A percentile compares a stretch with the other conserved stretches of the same genome.
phyloP scores from a whole-genome alignment of 2,888 invertebrate genomes.

The Drosophila demipolita region DNA sequence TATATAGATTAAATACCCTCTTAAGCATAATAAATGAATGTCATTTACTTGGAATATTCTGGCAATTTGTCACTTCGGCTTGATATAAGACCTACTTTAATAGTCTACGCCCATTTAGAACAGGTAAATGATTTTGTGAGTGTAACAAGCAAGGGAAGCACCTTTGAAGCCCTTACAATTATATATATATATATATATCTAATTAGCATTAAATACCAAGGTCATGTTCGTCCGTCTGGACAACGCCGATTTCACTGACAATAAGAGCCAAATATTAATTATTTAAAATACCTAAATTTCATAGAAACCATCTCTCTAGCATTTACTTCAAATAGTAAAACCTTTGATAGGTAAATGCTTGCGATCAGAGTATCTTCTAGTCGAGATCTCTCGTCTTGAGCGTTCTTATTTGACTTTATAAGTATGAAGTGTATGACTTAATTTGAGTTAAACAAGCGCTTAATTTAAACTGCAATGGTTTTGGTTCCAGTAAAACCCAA shows the following conservation, averaged over 20 bases:
- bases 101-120: not conserved
- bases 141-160: not conserved
- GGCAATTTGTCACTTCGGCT: not conserved
- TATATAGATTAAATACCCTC: conserved; percentile 2
- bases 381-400: not conserved
- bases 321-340: not conserved
- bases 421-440: not conserved
- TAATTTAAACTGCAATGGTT: not conserved
- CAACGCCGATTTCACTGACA: accelerated
- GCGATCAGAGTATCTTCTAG: not conserved
- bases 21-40: conserved; percentile 15
- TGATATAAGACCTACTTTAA: not conserved
- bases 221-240: not conserved
- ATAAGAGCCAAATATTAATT: not conserved
- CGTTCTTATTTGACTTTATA: not conserved
- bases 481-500: conserved; percentile 12
- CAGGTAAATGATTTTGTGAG: not conserved
- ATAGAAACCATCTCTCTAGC: not conserved
- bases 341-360: not conserved
- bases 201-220: not conserved
- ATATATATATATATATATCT: not conserved
- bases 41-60: not conserved
- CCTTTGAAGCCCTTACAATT: not conserved
- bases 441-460: not conserved
- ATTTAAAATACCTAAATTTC: not conserved